These are phyloP conservation scores for Alloscopus bannaensis DNA, from an alignment of 2,888 invertebrate genomes.

Conservation along the genomic window DNA sequence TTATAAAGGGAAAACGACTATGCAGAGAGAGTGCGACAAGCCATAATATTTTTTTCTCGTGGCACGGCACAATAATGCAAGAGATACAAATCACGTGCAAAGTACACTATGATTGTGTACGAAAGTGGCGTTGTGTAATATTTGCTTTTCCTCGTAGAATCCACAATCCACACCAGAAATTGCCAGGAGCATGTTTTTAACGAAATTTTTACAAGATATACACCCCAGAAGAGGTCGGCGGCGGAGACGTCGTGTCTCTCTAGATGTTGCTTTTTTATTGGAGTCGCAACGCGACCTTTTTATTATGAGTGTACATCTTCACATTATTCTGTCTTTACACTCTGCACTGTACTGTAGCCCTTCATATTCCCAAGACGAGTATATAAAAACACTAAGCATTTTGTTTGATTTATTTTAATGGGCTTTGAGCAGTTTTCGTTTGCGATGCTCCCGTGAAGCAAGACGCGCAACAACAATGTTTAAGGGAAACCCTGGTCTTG, in stretches of 20 bases:
- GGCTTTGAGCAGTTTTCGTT: constrained; percentile 42
- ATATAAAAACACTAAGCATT: constrained; percentile 39
- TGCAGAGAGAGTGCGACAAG: neutral
- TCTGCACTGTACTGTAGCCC: constrained; percentile 14
- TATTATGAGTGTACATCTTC: neutral
- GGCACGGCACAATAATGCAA: constrained; percentile 4
- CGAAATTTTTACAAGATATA: neutral
- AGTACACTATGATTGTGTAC: constrained; percentile 38
- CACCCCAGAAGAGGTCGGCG: too few relatives aligned
- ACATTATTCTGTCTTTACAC: constrained; percentile 7
- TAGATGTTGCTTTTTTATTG: neutral
- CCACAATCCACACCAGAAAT: constrained; percentile 7
- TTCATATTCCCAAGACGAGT: too few relatives aligned
- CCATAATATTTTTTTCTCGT: constrained; percentile 6
- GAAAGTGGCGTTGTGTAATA: constrained; percentile 28
- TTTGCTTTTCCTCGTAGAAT: neutral
- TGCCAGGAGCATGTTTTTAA: neutral
- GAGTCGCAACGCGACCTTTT: constrained; percentile 31
- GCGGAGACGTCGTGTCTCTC: constrained; percentile 26
- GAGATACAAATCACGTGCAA: constrained; percentile 37
- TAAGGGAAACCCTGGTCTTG: neutral
- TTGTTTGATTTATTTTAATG: constrained; percentile 54
- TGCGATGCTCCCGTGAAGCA: constrained; percentile 13
- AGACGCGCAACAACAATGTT: neutral
- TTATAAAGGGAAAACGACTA: constrained; percentile 5